Evolutionary conservation across 2,888 invertebrate species (phyloP), one percentile per base, ranked within the genome.

Genomic region (Amiota minor): DNA sequence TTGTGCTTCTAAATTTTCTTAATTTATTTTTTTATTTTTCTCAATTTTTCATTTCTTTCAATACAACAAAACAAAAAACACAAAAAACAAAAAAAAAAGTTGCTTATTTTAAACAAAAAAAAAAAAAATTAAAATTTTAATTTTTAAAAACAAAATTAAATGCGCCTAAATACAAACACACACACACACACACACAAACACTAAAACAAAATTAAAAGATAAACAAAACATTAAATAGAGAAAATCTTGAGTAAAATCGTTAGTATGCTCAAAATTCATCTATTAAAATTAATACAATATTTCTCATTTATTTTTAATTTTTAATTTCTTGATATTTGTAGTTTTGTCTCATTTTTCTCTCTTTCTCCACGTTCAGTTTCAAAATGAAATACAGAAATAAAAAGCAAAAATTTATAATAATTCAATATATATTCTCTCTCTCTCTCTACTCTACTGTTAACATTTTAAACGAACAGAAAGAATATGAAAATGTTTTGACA

Each of bases 401-500:
- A 65, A 65, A 47, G 16, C 1, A 53, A 53, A 53, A 53, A 23
- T 61, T 35, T 35, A 35, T 6, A 35, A 35, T 6, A 35, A 35
- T 35, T 35, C 35, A 35, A 35, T 35, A 35, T 35, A 6, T 35
- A 35, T 6, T 35, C 2, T 35, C 35, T 35, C 35, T 35, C 35
- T 35, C 35, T 35, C 35, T 35, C 35, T 35, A 35, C n/a, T n/a
- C n/a, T n/a, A n/a, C n/a, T n/a, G n/a, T 35, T 4, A 35, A 35
- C 6, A 35, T 35, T 35, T 35, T 35, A 35, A 49, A 49, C 67
- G 56, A 62, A 72, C 71, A 71, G 71, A 71, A 59, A 50, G 64
- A 71, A 20, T 46, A 70, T 70, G 59, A 56, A 20, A 61, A 61
- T 23, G 20, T 71, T 64, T 55, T 71, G 83, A 83, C 83, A 82